Evolutionary conservation across 1,140 invertebrate genomes (phyloP).

Genomic region (Bombus consobrinus): DNA sequence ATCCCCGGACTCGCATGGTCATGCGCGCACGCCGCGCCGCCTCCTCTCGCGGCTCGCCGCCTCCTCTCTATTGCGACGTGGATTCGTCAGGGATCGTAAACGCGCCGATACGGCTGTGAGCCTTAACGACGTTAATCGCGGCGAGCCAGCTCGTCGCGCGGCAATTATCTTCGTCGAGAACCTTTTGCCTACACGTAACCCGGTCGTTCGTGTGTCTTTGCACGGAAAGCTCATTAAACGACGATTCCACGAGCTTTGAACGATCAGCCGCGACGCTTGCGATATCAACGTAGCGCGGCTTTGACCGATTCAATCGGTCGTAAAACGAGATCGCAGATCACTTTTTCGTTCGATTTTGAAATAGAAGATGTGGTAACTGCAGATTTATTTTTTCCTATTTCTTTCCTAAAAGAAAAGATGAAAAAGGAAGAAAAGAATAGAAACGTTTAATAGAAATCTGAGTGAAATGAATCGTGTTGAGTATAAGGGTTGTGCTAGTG

Average conservation of each 20-base stretch:
- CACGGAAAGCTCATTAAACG: constrained; percentile 34
- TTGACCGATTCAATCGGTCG: neutral
- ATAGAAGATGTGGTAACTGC: accelerated
- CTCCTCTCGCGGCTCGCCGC: neutral
- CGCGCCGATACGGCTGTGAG: constrained; percentile 60
- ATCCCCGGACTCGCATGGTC: constrained; percentile 15
- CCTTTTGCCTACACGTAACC: constrained; percentile 12
- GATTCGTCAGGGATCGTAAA: constrained; percentile 71
- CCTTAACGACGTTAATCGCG: constrained; percentile 69
- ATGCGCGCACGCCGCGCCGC: constrained; percentile 2
- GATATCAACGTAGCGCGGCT: neutral
- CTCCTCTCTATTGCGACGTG: constrained; percentile 42
- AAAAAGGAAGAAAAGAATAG: neutral
- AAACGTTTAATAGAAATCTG: neutral
- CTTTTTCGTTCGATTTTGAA: neutral
- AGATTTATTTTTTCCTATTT: neutral
- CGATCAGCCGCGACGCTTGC: neutral
- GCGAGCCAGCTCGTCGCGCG: constrained; percentile 56
- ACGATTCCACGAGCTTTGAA: neutral
- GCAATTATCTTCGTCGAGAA: constrained; percentile 61
- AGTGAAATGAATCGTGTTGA: neutral
- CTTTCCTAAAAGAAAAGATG: accelerated
- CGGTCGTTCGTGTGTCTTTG: constrained; percentile 16
- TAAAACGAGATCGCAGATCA: neutral
- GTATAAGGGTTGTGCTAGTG: neutral